These are phyloP conservation scores for Drosophila seclusa DNA, from an alignment of 2,888 invertebrate genomes.

Conservation along the genomic window DNA sequence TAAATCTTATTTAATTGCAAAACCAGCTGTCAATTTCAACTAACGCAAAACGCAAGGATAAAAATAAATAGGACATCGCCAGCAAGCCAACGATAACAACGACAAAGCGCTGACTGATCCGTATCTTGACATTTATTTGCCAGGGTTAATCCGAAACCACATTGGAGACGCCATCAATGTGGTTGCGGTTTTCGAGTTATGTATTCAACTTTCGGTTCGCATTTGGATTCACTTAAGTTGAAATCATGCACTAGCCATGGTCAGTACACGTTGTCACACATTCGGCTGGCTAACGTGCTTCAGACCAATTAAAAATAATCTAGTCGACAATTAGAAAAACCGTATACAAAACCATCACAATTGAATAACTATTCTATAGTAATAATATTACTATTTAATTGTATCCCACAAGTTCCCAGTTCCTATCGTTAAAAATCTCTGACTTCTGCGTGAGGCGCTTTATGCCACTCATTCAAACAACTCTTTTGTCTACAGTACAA, in stretches of 20 bases:
- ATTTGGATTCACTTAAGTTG: slow-evolving; percentile 57
- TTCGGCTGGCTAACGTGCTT: slow-evolving; percentile 52
- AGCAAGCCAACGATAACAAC: background rate
- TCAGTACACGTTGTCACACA: slow-evolving; percentile 34
- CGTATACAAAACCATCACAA: background rate
- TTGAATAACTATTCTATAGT: background rate
- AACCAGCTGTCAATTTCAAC: slow-evolving; percentile 76
- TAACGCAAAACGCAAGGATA: slow-evolving; percentile 38
- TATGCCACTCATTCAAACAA: background rate
- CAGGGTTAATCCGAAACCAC: slow-evolving; percentile 31
- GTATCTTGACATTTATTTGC: slow-evolving; percentile 68
- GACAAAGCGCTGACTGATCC: slow-evolving; percentile 55
- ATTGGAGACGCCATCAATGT: slow-evolving; percentile 24
- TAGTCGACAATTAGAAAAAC: background rate
- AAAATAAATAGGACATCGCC: slow-evolving; percentile 16
- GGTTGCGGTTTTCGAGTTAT: slow-evolving; percentile 22
- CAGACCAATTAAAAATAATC: slow-evolving; percentile 5
- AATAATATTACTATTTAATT: background rate
- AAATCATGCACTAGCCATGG: slow-evolving; percentile 24
- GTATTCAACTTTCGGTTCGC: slow-evolving; percentile 11
- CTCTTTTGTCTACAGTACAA: slow-evolving; percentile 5
- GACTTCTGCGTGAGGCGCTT: background rate
- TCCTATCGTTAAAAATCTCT: background rate
- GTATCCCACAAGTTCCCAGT: background rate
- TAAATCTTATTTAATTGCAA: slow-evolving; percentile 81